phyloP scores from a whole-genome alignment of 1,140 invertebrate genomes.

The Panulirus ornatus region DNA sequence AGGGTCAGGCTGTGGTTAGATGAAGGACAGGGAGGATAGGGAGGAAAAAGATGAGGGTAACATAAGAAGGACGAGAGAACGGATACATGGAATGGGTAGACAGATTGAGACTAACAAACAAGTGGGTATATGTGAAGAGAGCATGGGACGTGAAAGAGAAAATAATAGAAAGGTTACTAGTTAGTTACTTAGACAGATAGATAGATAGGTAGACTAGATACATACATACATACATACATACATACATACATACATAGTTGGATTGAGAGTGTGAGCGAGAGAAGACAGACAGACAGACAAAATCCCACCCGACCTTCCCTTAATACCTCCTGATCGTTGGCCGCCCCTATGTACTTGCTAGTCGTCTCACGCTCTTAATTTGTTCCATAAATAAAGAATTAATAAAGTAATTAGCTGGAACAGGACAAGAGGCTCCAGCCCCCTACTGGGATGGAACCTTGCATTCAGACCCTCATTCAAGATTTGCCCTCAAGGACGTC shows the following conservation, averaged over 20 bases:
- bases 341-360: too few species aligned
- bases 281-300: not conserved
- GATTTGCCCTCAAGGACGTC: too few species aligned
- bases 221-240: too few species aligned
- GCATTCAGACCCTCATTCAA: too few species aligned
- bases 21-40: not conserved
- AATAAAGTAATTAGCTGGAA: too few species aligned
- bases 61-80: not conserved
- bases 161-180: not conserved
- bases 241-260: too few species aligned
- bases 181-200: not conserved
- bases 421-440: too few species aligned
- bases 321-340: too few species aligned
- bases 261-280: slow-evolving; percentile 4
- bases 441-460: too few species aligned
- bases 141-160: not conserved
- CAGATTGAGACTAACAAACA: not conserved
- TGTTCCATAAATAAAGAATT: too few species aligned
- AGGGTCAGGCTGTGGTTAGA: not conserved
- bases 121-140: not conserved
- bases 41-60: not conserved
- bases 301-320: not conserved
- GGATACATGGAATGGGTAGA: not conserved
- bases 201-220: not conserved
- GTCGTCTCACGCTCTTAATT: too few species aligned